A percentile compares a stretch with the other conserved stretches of the same genome.
Evolutionary conservation across 2,888 invertebrate genomes (phyloP).

Genomic region (Papilio demoleus): DNA sequence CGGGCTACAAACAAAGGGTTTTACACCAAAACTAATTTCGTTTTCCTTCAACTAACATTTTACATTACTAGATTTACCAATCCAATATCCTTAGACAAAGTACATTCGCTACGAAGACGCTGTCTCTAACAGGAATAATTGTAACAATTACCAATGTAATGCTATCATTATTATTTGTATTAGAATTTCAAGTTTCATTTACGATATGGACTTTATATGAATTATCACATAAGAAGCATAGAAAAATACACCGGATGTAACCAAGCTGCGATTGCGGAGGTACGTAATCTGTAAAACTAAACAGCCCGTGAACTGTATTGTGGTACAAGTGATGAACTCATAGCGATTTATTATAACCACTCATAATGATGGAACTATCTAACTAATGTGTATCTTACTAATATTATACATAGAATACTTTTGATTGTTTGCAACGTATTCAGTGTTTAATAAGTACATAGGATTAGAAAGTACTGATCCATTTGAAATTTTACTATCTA

Average conservation of each 20-base stretch:
- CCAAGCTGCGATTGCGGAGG: constrained; percentile 49
- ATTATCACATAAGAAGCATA: neutral
- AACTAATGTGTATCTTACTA: too few species aligned
- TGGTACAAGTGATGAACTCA: constrained; percentile 42
- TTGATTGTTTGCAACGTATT: too few species aligned
- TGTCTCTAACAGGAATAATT: too few species aligned
- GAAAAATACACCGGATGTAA: constrained; percentile 52
- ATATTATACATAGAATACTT: too few species aligned
- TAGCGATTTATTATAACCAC: neutral
- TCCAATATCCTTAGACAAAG: too few species aligned
- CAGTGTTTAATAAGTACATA: too few species aligned
- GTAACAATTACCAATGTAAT: too few species aligned
- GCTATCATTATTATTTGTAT: too few species aligned
- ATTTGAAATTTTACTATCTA: too few species aligned
- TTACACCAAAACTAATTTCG: constrained; percentile 21
- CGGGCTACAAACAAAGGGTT: constrained; percentile 41
- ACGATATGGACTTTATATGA: neutral
- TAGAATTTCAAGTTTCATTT: too few species aligned
- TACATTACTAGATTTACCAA: neutral
- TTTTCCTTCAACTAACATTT: constrained; percentile 9
- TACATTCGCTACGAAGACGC: too few species aligned
- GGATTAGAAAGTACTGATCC: too few species aligned
- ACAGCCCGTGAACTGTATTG: constrained; percentile 62
- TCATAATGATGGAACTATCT: neutral
- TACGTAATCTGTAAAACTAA: constrained; percentile 46